Base-by-base conservation (phyloP, 2,888 invertebrate species). In the Tromatobia lineatoria region DNA sequence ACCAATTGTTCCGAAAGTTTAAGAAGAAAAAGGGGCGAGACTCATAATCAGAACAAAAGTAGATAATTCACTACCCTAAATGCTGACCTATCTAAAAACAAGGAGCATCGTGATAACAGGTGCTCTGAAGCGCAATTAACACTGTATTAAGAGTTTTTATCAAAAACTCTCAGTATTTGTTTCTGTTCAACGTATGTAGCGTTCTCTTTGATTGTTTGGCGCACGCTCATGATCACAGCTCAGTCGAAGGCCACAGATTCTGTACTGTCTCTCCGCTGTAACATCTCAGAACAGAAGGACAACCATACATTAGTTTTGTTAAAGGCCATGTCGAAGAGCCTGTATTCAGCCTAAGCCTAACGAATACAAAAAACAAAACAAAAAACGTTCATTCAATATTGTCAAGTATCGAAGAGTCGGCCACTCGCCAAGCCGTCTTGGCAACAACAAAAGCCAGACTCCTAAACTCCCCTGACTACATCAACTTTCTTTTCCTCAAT, bases 231-330 rank as follows among this genome's bases (percentile, higher is more conserved):
- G 93, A 93, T 93, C 93, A 92, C 93, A 92, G 93, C 91, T 93
- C 93, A 93, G 93, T 92, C 91, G 93, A 92, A 93, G 93, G 93
- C 93, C 93, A 93, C 92, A 92, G 93, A 93, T 92, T 93, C 93
- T 93, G 93, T 93, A 93, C 92, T 92, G 93, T 93, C 93, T 92
- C 92, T 92, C 93, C 91, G 91, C 94, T 94, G 94, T 94, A 94
- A 94, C 94, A 94, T 94, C 94, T 94, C 94, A 94, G 94, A 94
- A 94, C 94, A 94, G 94, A 94, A 94, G 93, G 94, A 94, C 94
- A 94, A 94, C 93, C 92, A 93, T 93, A 93, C 91, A 94, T 94
- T 94, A 94, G 94, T 94, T 91, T 93, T 91, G 90, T 91, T 91
- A 87, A 90, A 90, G 91, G 91, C 90, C 82, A 87, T 87, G 80